Evolutionary conservation across 1,140 invertebrate species (phyloP), one percentile per base, ranked within the genome.

Genomic region (Melitaea cinxia): DNA sequence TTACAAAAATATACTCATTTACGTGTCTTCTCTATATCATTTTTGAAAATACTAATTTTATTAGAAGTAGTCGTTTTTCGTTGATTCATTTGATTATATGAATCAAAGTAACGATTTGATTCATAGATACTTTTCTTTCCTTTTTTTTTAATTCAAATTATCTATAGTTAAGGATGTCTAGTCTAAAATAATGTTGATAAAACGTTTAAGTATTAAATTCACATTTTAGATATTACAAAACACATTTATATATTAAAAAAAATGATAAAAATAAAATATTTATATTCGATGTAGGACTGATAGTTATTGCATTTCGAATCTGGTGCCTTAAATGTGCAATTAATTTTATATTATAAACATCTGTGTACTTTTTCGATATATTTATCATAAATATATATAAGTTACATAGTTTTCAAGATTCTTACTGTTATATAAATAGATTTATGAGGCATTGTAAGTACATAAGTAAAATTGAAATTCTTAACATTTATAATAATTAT

Each of bases 371-470:
- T 70, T 47, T 28, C 21, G 10, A 61, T 65, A 61, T 65, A 65
- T 70, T 65, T 65, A 60, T 14, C 37, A 39, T 47, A 69, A 65
- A 70, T 70, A 70, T 70, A 65, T 65, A 70, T 65, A 59, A 60
- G 62, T 57, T 65, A 70, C 61, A 65, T 64, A 61, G 5, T 50
- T 52, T 33, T 30, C 15, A 45, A 45, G 39, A 17, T 28, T 3
- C 6, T 42, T 17, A 17, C 14, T 9, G 10, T 45, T 21, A 9
- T 45, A 19, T 21, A 19, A 21, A 9, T 45, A 19, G 7, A 19
- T 45, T n/a, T 45, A 7, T 9, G 19, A 47, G 42, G 42, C 42
- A 19, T 47, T 35, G 2, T 35, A 23, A 47, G 10, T 47, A 17
- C 17, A 23, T 23, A 23, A 47, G 42, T 39, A 14, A 14, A 5